phyloP scores from a whole-genome alignment of 2,113 vertebrate genomes.

The Corvus cornix region DNA sequence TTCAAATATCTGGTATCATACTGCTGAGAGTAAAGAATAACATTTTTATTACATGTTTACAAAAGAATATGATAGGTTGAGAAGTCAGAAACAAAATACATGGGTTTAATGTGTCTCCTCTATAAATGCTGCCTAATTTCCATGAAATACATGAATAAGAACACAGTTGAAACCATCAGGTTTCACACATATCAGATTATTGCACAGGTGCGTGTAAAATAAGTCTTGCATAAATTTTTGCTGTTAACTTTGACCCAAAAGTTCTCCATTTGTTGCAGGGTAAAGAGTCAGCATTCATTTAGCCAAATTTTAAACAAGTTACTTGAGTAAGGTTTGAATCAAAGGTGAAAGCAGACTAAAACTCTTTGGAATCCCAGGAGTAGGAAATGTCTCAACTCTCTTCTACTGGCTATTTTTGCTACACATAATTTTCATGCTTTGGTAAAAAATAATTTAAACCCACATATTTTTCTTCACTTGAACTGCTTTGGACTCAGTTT shows the following conservation, averaged over 20 bases:
- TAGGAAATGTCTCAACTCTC: background rate
- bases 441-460: background rate
- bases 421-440: background rate
- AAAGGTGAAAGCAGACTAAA: background rate
- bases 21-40: conserved; percentile 16
- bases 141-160: conserved; percentile 64
- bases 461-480: background rate
- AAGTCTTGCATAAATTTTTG: conserved; percentile 62
- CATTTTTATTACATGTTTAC: conserved; percentile 38
- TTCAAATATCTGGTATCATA: conserved; percentile 53
- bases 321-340: background rate
- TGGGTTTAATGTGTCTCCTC: conserved; percentile 30
- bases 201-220: conserved; percentile 74
- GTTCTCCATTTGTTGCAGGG: background rate
- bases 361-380: background rate
- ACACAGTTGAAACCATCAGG: conserved; percentile 46
- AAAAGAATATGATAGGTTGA: conserved; percentile 5
- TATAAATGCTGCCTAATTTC: conserved; percentile 63
- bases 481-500: background rate
- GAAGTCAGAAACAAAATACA: conserved; percentile 44
- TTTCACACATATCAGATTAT: conserved; percentile 71
- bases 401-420: background rate
- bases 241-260: conserved; percentile 53
- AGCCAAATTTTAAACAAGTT: background rate
- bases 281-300: background rate